Evolutionary conservation across 2,113 vertebrate genomes (phyloP), one percentile per base, ranked within the genome.

Genomic region (Heloderma charlesbogerti): DNA sequence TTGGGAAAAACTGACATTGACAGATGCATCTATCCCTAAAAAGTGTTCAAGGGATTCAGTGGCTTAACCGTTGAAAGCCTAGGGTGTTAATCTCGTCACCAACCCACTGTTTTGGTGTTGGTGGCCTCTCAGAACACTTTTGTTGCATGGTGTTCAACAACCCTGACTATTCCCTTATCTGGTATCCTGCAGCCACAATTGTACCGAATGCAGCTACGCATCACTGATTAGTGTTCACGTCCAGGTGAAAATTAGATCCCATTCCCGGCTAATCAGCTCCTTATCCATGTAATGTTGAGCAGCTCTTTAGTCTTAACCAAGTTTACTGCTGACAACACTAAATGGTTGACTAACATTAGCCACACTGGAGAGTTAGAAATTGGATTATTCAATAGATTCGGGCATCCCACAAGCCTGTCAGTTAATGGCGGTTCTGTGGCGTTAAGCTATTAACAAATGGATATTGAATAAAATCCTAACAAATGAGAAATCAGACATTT

Each of bases 381-480:
- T 86, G 63, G 84, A 80, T 90, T 86, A 86, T 79, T 80, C 45
- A 79, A 79, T 63, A 80, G 60, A 71, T 90, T 71, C 69, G 6
- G 6, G 5, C 31, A 6, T 90, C 89, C 89, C 75, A 34, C 45
- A 69, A 71, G 89, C 60, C 84, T 43, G 18, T 43, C 66, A 43
- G 63, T 79, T 90, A 90, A 90, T 90, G 89, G 74, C 34, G 57
- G 74, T 79, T 86, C 75, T 90, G 57, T 63, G 6, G 60, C 63
- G 60, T 79, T 79, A 78, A 54, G 74, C 45, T 54, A 90, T 90
- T 90, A 90, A 90, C 80, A 60, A 90, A 57, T 71, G 74, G 37
- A 90, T 80, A 71, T n/a, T 79, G 74, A 90, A 90, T 69, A 37
- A 69, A 90, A 78, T 29, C 83, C 57, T 16, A 85, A 90, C 82